Percentiles rank a stretch among this genome's conserved stretches.
Conservation (phyloP, 2,888 invertebrate species). For the Limenitis camilla region DNA sequence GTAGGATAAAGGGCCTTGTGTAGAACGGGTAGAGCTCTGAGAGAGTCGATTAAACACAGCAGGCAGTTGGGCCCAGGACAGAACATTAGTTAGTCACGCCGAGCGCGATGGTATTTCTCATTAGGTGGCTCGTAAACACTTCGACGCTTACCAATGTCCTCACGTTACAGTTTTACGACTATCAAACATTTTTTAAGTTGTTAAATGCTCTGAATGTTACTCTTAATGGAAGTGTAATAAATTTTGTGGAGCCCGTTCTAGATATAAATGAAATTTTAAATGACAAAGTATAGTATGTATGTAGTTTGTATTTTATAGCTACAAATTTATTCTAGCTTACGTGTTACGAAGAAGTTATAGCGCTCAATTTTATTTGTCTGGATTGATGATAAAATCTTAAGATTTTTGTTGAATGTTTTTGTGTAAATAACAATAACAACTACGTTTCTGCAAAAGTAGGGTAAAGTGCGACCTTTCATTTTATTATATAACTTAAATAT, state of each 20-base stretch:
- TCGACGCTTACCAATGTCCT: conserved; percentile 61
- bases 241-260: conserved; percentile 24
- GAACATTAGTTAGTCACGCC: conserved; percentile 52
- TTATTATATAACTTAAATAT: too few relatives aligned
- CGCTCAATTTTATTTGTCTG: too few relatives aligned
- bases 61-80: conserved; percentile 31
- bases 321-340: too few relatives aligned
- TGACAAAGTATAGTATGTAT: neutral
- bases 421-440: too few relatives aligned
- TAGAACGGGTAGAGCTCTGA: conserved; percentile 7
- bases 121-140: conserved; percentile 62
- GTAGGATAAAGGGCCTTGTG: conserved; percentile 15
- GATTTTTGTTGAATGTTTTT: too few relatives aligned
- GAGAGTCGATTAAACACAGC: conserved; percentile 3
- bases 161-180: conserved; percentile 57
- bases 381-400: too few relatives aligned
- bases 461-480: too few relatives aligned
- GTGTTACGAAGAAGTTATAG: too few relatives aligned
- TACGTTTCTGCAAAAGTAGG: too few relatives aligned
- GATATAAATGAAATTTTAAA: neutral
- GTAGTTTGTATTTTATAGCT: too few relatives aligned
- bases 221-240: conserved; percentile 41
- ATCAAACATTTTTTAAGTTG: conserved; percentile 48
- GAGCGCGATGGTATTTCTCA: conserved; percentile 57
- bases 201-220: conserved; percentile 33